phyloP scores from a whole-genome alignment of 1,140 invertebrate species.

The Plectrocnemia conspersa region DNA sequence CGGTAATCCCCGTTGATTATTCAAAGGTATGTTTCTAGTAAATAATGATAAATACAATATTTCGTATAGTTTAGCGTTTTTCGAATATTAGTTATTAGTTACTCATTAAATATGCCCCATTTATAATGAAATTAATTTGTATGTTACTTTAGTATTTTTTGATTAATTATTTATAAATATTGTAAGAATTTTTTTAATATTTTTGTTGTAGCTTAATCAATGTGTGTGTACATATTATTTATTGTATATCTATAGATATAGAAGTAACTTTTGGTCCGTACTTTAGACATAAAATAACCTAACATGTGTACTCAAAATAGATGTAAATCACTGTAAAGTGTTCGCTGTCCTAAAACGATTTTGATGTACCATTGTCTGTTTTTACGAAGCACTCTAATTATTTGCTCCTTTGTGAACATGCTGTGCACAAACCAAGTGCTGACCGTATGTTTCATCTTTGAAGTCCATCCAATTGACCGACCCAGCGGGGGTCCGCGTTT shows the following conservation, averaged over 20 bases:
- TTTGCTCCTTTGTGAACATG: conserved; percentile 3
- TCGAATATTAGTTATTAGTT: too few species aligned
- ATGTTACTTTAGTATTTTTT: too few species aligned
- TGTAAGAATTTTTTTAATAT: neutral
- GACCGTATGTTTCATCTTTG: conserved; percentile 11
- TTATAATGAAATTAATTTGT: too few species aligned
- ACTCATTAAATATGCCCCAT: too few species aligned
- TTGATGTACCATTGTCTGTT: too few species aligned
- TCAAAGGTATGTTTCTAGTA: too few species aligned
- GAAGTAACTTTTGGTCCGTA: neutral
- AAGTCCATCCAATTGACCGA: conserved; percentile 29
- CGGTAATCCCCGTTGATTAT: too few species aligned
- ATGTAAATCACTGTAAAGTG: conserved; percentile 5
- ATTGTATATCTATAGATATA: neutral
- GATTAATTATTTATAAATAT: too few species aligned
- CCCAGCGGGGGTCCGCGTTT: conserved; percentile 33
- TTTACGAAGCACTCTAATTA: conserved; percentile 9
- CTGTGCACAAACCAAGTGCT: conserved; percentile 7
- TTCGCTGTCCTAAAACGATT: too few species aligned
- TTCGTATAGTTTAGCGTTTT: too few species aligned
- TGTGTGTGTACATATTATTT: neutral
- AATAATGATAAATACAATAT: too few species aligned
- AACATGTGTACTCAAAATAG: neutral
- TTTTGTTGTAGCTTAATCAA: neutral
- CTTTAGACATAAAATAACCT: neutral